Evolutionary conservation across 2,888 invertebrate genomes (phyloP).

Genomic region (Tetragnatha montana): DNA sequence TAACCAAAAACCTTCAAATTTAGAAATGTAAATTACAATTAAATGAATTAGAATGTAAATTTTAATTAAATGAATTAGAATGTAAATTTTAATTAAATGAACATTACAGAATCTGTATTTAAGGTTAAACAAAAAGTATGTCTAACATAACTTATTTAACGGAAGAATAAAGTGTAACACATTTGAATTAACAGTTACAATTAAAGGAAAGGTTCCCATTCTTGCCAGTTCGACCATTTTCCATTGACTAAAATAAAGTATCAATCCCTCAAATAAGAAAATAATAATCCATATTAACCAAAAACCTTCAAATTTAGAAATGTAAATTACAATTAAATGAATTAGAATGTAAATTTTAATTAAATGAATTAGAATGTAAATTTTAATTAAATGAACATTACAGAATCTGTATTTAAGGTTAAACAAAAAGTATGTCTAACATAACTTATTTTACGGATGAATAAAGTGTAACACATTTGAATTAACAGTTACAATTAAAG

Average conservation of each 20-base stretch:
- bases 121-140: too few relatives aligned
- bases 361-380: not conserved
- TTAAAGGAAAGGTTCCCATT: slow-evolving; percentile 76
- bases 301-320: not conserved
- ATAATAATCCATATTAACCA: not conserved
- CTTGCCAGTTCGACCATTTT: slow-evolving; percentile 77
- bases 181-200: too few relatives aligned
- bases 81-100: too few relatives aligned
- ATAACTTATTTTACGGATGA: too few relatives aligned
- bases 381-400: too few relatives aligned
- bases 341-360: not conserved
- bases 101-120: too few relatives aligned
- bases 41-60: not conserved
- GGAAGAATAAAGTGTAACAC: too few relatives aligned
- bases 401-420: too few relatives aligned
- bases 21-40: not conserved
- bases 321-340: not conserved
- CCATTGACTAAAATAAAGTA: slow-evolving; percentile 72
- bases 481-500: too few relatives aligned
- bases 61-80: not conserved
- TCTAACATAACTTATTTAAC: too few relatives aligned
- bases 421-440: too few relatives aligned
- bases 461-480: too few relatives aligned
- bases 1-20: not conserved
- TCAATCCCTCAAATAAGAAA: not conserved